A percentile compares a stretch with the other conserved stretches of the same genome.
These are phyloP conservation scores for Plebejus argus DNA, from an alignment of 2,888 invertebrate species.

Conservation along the genomic window DNA sequence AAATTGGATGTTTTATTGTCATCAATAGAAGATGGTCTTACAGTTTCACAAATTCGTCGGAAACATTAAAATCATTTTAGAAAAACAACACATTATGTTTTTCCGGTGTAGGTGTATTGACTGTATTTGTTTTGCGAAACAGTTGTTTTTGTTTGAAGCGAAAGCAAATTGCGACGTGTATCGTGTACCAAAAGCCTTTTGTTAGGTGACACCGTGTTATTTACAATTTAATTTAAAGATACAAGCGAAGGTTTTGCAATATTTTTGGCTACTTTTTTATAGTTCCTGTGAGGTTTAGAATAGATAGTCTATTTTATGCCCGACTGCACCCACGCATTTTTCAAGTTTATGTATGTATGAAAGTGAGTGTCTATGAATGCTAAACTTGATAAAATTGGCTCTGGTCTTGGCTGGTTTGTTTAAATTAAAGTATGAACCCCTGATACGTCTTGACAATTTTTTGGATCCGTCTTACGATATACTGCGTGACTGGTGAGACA, in stretches of 20 bases:
- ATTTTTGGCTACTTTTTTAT: not conserved
- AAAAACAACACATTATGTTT: not conserved
- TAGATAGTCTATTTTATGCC: not conserved
- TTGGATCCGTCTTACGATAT: no score
- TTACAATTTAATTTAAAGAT: conserved; percentile 24
- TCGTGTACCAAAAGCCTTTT: conserved; percentile 31
- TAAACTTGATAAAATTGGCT: no score
- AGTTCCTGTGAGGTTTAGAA: not conserved
- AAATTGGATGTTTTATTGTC: no score
- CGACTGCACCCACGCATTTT: not conserved
- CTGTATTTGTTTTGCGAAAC: not conserved
- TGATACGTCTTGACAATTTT: no score
- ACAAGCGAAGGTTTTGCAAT: not conserved
- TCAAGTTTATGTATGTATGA: no score
- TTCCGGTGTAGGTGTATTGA: not conserved
- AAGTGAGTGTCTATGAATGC: no score
- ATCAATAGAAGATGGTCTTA: not conserved
- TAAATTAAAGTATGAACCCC: no score
- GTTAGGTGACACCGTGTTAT: conserved; percentile 3
- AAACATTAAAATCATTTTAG: not conserved
- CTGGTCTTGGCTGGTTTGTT: no score
- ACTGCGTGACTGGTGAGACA: no score
- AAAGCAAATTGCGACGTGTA: conserved; percentile 21
- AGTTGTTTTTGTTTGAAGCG: conserved; percentile 25
- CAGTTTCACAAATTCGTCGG: not conserved